A percentile compares a stretch with the other conserved stretches of the same genome.
These are phyloP conservation scores for Selene dorsalis DNA, from an alignment of 2,797 vertebrate species.

Conservation along the genomic window DNA sequence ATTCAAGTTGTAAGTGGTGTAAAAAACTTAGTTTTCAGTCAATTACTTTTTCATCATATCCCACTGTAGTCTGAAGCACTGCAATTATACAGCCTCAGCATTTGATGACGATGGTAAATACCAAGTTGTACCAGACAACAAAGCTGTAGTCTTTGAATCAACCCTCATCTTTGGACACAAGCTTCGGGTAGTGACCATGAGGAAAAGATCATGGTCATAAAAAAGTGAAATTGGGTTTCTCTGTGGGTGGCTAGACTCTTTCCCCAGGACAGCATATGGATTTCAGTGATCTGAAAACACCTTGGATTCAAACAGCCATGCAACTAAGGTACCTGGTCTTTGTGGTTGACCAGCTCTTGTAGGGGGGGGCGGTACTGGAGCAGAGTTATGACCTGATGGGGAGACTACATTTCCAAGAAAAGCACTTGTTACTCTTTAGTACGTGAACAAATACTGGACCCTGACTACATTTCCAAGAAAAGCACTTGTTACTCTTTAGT, in stretches of 20 bases:
- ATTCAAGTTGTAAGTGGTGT: slow-evolving; percentile 62
- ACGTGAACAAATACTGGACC: background rate
- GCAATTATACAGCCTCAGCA: slow-evolving; percentile 6
- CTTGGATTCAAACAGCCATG: slow-evolving; percentile 21
- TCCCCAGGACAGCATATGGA: slow-evolving; percentile 5
- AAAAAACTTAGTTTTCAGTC: slow-evolving; percentile 45
- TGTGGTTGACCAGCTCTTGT: background rate
- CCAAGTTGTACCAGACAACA: background rate
- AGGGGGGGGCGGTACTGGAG: background rate
- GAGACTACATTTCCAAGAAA: background rate
- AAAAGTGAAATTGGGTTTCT: slow-evolving; percentile 33
- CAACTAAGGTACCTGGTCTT: background rate
- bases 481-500: background rate
- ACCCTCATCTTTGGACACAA: slow-evolving; percentile 19
- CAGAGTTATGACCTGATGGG: background rate
- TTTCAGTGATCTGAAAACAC: slow-evolving; percentile 40
- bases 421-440: background rate
- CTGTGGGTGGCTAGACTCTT: slow-evolving; percentile 8
- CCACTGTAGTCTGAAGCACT: slow-evolving; percentile 22
- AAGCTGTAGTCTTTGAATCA: background rate
- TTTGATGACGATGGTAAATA: slow-evolving; percentile 14
- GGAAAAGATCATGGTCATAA: slow-evolving; percentile 15
- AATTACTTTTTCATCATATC: slow-evolving; percentile 35
- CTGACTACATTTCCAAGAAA: slow-evolving; percentile 4
- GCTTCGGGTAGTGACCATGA: slow-evolving; percentile 26